Conservation (phyloP, 2,797 vertebrate genomes). For the Catharus ustulatus region DNA sequence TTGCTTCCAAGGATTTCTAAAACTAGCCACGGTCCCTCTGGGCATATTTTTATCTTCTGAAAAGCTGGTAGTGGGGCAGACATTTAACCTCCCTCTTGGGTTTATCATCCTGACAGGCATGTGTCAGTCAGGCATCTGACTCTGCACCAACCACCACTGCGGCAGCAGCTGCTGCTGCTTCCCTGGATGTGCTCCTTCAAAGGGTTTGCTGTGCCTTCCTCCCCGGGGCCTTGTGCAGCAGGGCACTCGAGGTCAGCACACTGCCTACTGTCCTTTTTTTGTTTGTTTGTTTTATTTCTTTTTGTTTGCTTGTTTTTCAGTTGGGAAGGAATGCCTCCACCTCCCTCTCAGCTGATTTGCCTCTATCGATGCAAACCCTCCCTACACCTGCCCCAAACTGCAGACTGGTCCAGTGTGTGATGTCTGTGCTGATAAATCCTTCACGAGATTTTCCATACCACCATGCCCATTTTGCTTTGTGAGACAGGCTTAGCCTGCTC, state of each 20-base stretch:
- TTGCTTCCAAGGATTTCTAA: background rate
- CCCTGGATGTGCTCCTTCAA: background rate
- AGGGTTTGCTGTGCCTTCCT: background rate
- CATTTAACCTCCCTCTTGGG: constrained; percentile 29
- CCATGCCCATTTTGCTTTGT: background rate
- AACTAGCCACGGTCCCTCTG: background rate
- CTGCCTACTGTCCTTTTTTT: background rate
- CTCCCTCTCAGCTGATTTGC: background rate
- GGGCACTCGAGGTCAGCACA: background rate
- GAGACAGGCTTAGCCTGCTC: background rate
- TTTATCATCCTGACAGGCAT: constrained; percentile 26
- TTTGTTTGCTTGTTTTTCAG: background rate
- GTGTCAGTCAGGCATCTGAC: background rate
- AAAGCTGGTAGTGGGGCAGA: background rate
- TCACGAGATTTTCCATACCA: background rate
- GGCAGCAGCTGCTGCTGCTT: background rate
- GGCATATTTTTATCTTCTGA: background rate
- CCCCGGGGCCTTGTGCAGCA: background rate
- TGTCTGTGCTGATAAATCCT: background rate
- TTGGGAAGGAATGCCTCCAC: background rate
- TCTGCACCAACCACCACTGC: background rate
- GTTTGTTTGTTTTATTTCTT: accelerated
- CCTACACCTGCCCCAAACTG: background rate
- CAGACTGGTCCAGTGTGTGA: background rate
- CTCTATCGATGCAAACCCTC: accelerated